Base-by-base conservation (phyloP, 2,888 invertebrate genomes). In the Drosophila subquinaria region DNA sequence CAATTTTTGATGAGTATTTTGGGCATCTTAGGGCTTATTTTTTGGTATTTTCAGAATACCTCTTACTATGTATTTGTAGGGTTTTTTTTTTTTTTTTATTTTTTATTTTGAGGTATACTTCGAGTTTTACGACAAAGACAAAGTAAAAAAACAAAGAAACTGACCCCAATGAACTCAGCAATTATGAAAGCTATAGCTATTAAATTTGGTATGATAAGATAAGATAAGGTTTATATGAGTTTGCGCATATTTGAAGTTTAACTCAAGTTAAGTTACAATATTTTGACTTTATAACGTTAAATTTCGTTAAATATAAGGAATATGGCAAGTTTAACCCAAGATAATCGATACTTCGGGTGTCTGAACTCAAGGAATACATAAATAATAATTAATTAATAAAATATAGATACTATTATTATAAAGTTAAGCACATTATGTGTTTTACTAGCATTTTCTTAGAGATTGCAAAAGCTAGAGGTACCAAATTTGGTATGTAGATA, bases 121-220 rank as follows among this genome's bases (percentile, higher is more conserved):
- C 8, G 15, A 15, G 40, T 15, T n/a, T n/a, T n/a, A n/a, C n/a
- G 6, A 6, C 13, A 5, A 8, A 17, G 9, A 9, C 17, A 9
- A 40, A 17, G 40, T 15, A 9, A 40, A 40, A 17, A 17, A 17
- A n/a, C 17, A 23, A 23, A 4, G 23, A 23, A 23, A 27, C 30
- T 27, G 1, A n/a, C 45, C 23, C 3, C 6, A 42, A 10, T 20
- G 65, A 70, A 65, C 73, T 52, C 56, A 27, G 38, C 20, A 9
- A 23, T 2, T 38, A 11, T 5, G 4, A 3, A 6, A 47, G 56
- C n/a, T 30, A 38, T 4, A 20, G n/a, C 5, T 35, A 9, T 33
- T 15, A 53, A 73, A 45, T 43, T 38, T 35, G 47, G 27, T 45
- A 42, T 27, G 15, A n/a, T n/a, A n/a, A n/a, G n/a, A n/a, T n/a